These are phyloP conservation scores for Plectropomus leopardus DNA, from an alignment of 2,113 vertebrate genomes.

Conservation along the genomic window DNA sequence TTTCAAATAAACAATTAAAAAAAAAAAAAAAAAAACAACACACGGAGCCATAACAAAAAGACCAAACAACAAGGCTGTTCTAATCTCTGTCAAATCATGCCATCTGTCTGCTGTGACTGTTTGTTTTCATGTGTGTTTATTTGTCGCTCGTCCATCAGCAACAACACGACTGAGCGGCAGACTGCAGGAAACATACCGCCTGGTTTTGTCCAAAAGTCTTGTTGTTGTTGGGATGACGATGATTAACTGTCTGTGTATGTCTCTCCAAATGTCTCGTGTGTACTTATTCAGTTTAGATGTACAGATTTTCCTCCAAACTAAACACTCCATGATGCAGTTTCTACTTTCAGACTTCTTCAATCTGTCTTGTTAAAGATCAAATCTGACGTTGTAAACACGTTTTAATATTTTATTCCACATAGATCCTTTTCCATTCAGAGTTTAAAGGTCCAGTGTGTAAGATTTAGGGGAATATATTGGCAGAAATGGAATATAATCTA, in stretches of 20 bases:
- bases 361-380: constrained; percentile 3
- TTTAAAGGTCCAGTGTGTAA: too few relatives aligned
- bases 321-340: neutral
- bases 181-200: constrained; percentile 23
- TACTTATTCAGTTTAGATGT: constrained; percentile 29
- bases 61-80: constrained; percentile 49
- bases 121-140: constrained; percentile 39
- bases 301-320: constrained; percentile 10
- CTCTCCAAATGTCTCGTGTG: constrained; percentile 13
- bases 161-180: constrained; percentile 35
- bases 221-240: constrained; percentile 11
- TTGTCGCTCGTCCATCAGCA: constrained; percentile 49
- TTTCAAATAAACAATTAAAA: constrained; percentile 66
- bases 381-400: neutral
- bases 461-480: too few relatives aligned
- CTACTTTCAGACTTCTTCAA: neutral
- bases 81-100: constrained; percentile 68
- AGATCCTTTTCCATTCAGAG: constrained; percentile 36
- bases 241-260: neutral
- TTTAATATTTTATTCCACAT: constrained; percentile 19
- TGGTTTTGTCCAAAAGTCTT: constrained; percentile 22
- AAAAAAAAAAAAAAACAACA: constrained; percentile 5
- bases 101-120: constrained; percentile 66
- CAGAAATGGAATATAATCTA: too few relatives aligned
- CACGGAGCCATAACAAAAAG: constrained; percentile 43